Evolutionary conservation across 2,797 vertebrate species (phyloP).

Genomic region (Chelmon rostratus): DNA sequence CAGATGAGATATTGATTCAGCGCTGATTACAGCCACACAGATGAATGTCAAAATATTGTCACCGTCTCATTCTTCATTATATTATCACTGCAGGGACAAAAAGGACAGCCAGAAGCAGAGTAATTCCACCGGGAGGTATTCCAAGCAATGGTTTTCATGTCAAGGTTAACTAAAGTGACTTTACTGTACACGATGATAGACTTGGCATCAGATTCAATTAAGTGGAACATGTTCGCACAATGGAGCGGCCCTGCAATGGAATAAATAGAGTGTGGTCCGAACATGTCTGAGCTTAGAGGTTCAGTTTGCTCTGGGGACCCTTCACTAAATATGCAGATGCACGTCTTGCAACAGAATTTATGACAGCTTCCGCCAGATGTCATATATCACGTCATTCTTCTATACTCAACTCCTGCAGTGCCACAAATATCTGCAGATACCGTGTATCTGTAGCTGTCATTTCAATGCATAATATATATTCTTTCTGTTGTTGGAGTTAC

Average conservation of each 20-base stretch:
- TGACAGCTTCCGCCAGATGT: constrained; percentile 14
- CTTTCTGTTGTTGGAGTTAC: constrained; percentile 35
- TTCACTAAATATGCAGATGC: constrained; percentile 23
- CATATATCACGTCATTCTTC: neutral
- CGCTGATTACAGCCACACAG: constrained; percentile 65
- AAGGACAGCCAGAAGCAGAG: constrained; percentile 54
- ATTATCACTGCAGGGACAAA: constrained; percentile 63
- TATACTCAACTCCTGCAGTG: constrained; percentile 20
- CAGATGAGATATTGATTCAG: constrained; percentile 78
- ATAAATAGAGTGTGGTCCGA: neutral
- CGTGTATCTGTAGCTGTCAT: constrained; percentile 12
- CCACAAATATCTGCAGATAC: constrained; percentile 46
- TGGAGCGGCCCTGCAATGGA: neutral
- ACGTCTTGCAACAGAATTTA: neutral
- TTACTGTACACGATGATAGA: constrained; percentile 59
- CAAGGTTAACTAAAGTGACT: constrained; percentile 73
- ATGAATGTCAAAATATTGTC: constrained; percentile 75
- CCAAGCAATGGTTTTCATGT: constrained; percentile 57
- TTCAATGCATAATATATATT: constrained; percentile 36
- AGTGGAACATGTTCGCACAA: constrained; percentile 46
- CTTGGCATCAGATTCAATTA: constrained; percentile 68
- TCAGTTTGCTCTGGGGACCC: constrained; percentile 11
- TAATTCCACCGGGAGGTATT: constrained; percentile 56
- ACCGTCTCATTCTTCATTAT: constrained; percentile 68
- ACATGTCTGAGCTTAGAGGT: constrained; percentile 43